phyloP scores from a whole-genome alignment of 2,797 vertebrate genomes.

The Melanotaenia boesemani region DNA sequence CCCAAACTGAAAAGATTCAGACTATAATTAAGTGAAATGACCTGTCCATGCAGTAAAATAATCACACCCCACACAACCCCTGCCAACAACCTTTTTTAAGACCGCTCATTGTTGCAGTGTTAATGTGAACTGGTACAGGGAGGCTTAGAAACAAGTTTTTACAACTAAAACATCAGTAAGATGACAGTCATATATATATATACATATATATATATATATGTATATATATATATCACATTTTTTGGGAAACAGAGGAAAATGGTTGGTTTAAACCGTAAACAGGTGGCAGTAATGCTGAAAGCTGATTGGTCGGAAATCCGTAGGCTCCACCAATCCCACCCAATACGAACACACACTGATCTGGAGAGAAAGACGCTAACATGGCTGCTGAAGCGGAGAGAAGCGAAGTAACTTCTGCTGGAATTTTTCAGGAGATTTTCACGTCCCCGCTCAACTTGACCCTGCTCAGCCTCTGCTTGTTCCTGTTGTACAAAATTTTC shows the following conservation, averaged over 20 bases:
- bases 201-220: too few species aligned
- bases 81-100: too few species aligned
- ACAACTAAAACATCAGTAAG: too few species aligned
- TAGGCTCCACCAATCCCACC: slow-evolving; percentile 1
- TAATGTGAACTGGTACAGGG: too few species aligned
- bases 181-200: too few species aligned
- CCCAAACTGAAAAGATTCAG: too few species aligned
- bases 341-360: slow-evolving; percentile 1
- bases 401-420: slow-evolving; percentile 73
- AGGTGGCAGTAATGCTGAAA: neutral
- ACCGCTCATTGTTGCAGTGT: too few species aligned
- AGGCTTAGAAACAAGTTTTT: too few species aligned
- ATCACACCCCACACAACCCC: too few species aligned
- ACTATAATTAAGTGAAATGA: too few species aligned
- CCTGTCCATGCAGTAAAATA: too few species aligned
- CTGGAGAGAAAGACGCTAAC: slow-evolving; percentile 51
- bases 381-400: slow-evolving; percentile 84
- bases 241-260: neutral
- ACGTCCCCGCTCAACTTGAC: slow-evolving; percentile 92
- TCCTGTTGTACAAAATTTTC: slow-evolving; percentile 93
- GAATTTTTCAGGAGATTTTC: slow-evolving; percentile 90
- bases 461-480: slow-evolving; percentile 91
- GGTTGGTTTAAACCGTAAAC: slow-evolving; percentile 36
- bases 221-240: too few species aligned
- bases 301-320: slow-evolving; percentile 52